Evolutionary conservation across 2,797 vertebrate species (phyloP).

Genomic region (Hapalemur alaotrensis): DNA sequence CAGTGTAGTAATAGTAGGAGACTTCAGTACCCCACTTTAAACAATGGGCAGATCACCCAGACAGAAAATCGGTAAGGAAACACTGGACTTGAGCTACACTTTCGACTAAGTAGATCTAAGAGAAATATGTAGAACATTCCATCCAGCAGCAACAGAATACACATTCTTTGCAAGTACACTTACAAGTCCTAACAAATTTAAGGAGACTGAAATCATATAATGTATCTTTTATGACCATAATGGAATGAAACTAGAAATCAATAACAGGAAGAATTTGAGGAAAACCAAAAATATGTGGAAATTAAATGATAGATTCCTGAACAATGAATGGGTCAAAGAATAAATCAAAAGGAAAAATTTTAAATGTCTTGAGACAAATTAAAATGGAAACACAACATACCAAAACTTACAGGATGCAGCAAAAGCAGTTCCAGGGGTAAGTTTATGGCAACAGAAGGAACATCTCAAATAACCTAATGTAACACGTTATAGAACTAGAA

Average conservation of each 20-base stretch:
- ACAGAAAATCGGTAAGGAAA: background rate
- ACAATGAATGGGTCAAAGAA: background rate
- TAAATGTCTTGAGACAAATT: background rate
- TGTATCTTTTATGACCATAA: background rate
- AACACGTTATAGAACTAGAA: background rate
- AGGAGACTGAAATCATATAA: background rate
- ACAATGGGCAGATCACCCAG: background rate
- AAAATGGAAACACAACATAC: background rate
- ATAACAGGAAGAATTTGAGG: background rate
- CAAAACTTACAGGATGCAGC: background rate
- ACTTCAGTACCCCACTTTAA: background rate
- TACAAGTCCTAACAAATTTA: background rate
- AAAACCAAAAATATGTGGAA: background rate
- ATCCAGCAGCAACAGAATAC: background rate
- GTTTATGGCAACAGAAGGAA: background rate
- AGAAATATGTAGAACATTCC: background rate
- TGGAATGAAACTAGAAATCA: background rate
- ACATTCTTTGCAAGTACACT: background rate
- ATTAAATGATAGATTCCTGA: background rate
- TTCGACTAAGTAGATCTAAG: background rate
- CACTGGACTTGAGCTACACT: background rate
- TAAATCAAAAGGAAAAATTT: background rate
- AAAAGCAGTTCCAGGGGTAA: background rate
- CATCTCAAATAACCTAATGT: background rate
- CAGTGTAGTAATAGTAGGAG: background rate